phyloP scores from a whole-genome alignment of 2,113 vertebrate genomes.

The Nansenia antarctica region DNA sequence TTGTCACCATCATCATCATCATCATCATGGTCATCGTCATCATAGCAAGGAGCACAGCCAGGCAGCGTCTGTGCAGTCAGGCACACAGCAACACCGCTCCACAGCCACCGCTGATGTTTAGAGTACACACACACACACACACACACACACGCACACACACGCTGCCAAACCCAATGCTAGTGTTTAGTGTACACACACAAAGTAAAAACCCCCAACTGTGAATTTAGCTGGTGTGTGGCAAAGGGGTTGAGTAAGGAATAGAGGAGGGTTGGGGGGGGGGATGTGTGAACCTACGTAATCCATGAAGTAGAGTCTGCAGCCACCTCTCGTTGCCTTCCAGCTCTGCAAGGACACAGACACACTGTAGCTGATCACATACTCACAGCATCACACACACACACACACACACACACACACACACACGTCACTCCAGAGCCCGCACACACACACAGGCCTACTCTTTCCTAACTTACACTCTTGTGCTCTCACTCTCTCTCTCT shows the following conservation, averaged over 20 bases:
- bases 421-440: too few relatives aligned
- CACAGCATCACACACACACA: conserved; percentile 29
- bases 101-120: conserved; percentile 24
- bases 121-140: neutral
- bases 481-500: too few relatives aligned
- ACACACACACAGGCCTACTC: conserved; percentile 4
- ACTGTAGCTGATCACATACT: conserved; percentile 67
- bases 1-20: conserved; percentile 12
- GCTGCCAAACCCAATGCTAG: conserved; percentile 30
- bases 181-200: conserved; percentile 31
- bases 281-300: conserved; percentile 68
- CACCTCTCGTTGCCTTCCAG: conserved; percentile 67
- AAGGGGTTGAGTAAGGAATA: conserved; percentile 25
- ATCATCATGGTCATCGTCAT: conserved; percentile 6
- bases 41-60: conserved; percentile 2
- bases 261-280: conserved; percentile 30
- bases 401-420: conserved; percentile 18
- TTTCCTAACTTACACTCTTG: conserved; percentile 18
- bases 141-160: conserved; percentile 8
- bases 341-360: conserved; percentile 69
- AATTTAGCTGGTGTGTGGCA: conserved; percentile 29
- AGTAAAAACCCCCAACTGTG: conserved; percentile 42
- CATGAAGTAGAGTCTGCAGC: conserved; percentile 69
- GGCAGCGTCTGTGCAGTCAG: conserved; percentile 11
- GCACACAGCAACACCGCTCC: conserved; percentile 13